phyloP scores from a whole-genome alignment of 92 coral and sea anemone genomes.

The Parazoanthus swiftii region DNA sequence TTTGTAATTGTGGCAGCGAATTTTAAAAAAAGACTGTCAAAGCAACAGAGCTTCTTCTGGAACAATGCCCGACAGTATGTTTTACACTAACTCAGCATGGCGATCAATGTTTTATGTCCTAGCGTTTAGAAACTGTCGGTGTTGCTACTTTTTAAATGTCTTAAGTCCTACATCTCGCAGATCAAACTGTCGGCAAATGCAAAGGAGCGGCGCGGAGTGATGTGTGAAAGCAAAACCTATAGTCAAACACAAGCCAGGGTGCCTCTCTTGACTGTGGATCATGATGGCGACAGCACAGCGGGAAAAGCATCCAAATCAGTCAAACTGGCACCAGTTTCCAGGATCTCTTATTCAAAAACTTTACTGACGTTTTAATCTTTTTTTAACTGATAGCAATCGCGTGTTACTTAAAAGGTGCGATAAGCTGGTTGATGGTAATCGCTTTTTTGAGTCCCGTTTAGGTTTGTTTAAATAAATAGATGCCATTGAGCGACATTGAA shows the following conservation, averaged over 20 bases:
- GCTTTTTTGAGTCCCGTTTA: not conserved
- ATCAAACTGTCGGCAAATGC: not conserved
- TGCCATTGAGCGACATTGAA: not conserved
- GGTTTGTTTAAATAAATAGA: not conserved
- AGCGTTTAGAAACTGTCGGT: not conserved
- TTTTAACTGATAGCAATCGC: constrained; percentile 15
- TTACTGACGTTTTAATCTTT: not conserved
- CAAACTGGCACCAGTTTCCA: constrained; percentile 20
- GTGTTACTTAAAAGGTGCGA: constrained; percentile 7
- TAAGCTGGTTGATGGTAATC: not conserved
- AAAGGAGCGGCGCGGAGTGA: not conserved
- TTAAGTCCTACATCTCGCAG: not conserved
- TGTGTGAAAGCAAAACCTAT: not conserved
- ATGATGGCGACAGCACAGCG: not conserved
- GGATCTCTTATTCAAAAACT: not conserved
- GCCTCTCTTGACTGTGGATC: not conserved
- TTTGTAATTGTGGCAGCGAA: not conserved
- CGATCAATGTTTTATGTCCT: not conserved
- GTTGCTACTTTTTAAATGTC: constrained; percentile 5
- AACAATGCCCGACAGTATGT: not conserved
- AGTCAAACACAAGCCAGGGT: not conserved
- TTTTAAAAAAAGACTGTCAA: not conserved
- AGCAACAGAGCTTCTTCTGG: not conserved
- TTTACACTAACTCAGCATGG: not conserved
- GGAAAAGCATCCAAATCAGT: not conserved